phyloP scores from a whole-genome alignment of 2,888 invertebrate genomes.

The Heliconius erato region DNA sequence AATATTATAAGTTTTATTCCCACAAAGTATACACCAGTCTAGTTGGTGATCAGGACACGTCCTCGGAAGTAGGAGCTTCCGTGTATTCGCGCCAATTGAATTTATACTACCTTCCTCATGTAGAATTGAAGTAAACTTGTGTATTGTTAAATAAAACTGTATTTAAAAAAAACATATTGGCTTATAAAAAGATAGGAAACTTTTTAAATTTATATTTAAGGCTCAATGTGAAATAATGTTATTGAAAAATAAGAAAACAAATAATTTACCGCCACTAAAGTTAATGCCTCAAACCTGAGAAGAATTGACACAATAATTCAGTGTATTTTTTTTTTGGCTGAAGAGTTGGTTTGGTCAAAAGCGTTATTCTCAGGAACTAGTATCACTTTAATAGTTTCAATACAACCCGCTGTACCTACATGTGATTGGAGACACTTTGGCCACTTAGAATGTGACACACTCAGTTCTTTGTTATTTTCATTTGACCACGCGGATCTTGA shows the following conservation, averaged over 20 bases:
- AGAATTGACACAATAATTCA: too few relatives aligned
- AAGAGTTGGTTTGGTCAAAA: background rate
- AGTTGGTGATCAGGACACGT: slow-evolving; percentile 27
- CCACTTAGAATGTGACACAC: background rate
- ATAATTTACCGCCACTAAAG: too few relatives aligned
- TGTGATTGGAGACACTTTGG: background rate
- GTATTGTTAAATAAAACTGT: slow-evolving; percentile 6
- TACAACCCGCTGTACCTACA: background rate
- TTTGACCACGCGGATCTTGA: background rate
- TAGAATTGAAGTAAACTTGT: background rate
- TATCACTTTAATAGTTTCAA: background rate
- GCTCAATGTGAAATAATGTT: too few relatives aligned
- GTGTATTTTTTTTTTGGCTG: too few relatives aligned
- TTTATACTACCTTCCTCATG: slow-evolving; percentile 27
- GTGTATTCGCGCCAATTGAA: slow-evolving; percentile 22
- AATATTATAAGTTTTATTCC: slow-evolving; percentile 9
- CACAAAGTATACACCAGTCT: background rate
- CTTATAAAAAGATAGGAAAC: too few relatives aligned
- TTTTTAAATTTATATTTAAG: too few relatives aligned
- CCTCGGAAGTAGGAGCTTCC: slow-evolving; percentile 33
- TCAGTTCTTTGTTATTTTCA: background rate
- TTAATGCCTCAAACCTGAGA: too few relatives aligned
- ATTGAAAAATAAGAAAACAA: too few relatives aligned
- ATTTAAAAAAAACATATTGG: background rate
- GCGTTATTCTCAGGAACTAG: background rate